Conservation (phyloP, 1,140 invertebrate species). For the Nephila pilipes region DNA sequence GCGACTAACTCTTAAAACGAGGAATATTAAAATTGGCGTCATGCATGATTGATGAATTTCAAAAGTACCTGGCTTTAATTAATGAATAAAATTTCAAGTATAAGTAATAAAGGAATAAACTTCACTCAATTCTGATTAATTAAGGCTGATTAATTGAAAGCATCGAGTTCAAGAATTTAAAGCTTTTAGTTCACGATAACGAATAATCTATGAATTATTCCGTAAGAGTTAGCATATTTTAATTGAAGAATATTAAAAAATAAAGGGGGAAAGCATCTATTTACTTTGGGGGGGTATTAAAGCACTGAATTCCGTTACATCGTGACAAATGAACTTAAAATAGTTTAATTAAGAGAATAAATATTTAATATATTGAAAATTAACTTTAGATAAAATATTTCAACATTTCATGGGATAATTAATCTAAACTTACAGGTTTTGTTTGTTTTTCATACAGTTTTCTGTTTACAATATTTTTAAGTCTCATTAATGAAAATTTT, state of each 20-base stretch:
- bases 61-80: neutral
- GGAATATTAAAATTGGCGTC: neutral
- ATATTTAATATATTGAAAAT: no score
- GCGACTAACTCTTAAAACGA: neutral
- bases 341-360: no score
- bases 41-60: neutral
- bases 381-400: no score
- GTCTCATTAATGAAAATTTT: no score
- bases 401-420: no score
- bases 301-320: no score
- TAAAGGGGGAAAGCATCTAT: no score
- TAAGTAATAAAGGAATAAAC: neutral
- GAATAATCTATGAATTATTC: neutral
- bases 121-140: neutral
- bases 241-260: neutral
- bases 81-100: neutral
- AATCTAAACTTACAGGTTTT: no score
- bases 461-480: no score
- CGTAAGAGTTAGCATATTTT: neutral
- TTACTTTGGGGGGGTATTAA: no score
- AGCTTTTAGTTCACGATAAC: neutral
- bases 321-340: no score
- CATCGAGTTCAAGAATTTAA: neutral
- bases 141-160: neutral
- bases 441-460: no score